Conservation (phyloP, 2,888 invertebrate species). For the Lobophora halterata region DNA sequence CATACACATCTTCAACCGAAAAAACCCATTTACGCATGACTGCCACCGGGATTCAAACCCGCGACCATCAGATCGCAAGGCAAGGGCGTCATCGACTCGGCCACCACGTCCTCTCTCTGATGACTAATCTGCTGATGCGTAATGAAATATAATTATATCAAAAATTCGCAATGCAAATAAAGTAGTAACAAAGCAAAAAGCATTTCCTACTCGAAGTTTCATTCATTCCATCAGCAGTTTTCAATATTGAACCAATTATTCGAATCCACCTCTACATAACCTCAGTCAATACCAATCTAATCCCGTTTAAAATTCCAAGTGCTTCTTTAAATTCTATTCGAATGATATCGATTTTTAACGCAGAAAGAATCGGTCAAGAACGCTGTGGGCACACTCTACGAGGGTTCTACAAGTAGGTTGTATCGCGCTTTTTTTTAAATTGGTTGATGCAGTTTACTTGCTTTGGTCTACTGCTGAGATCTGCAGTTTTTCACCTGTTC, state of each 20-base stretch:
- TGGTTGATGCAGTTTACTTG: no score
- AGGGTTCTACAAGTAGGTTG: conserved; percentile 14
- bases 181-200: background rate
- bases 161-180: no score
- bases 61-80: no score
- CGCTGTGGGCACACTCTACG: conserved; percentile 2
- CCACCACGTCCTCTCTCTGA: no score
- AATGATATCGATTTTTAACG: conserved; percentile 25
- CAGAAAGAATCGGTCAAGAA: conserved; percentile 24
- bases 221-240: conserved; percentile 8
- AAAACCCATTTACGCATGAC: no score
- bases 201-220: background rate
- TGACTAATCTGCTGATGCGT: no score
- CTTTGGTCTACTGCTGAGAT: no score
- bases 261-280: conserved; percentile 25
- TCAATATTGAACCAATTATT: conserved; percentile 24
- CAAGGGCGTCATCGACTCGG: no score
- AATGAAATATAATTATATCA: no score
- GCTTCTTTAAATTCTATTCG: conserved; percentile 27
- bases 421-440: conserved; percentile 1
- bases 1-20: no score
- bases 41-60: no score
- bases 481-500: no score
- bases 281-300: conserved; percentile 29
- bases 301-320: conserved; percentile 29